phyloP scores from a whole-genome alignment of 1,140 invertebrate species.

The Druon quercuslanigerum region DNA sequence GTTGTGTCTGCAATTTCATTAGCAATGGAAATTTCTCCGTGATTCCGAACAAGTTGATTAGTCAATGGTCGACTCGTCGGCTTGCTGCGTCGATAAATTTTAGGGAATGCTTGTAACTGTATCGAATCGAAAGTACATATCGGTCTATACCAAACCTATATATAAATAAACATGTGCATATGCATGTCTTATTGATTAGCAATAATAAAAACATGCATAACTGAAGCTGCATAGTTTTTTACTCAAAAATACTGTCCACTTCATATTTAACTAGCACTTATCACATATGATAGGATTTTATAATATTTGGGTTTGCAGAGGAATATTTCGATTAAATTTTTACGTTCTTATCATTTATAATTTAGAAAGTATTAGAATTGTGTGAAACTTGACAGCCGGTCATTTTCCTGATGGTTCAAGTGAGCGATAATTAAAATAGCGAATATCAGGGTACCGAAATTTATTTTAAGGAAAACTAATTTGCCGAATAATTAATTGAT shows the following conservation, averaged over 20 bases:
- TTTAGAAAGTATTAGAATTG: no score
- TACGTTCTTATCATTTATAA: no score
- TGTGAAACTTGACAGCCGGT: no score
- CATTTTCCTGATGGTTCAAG: no score
- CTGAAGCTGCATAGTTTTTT: conserved; percentile 6
- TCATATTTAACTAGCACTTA: no score
- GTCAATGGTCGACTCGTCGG: conserved; percentile 18
- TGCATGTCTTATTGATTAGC: conserved; percentile 10
- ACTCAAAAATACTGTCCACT: background rate
- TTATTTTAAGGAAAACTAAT: no score
- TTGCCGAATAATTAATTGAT: no score
- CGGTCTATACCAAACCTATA: background rate
- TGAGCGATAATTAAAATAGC: no score
- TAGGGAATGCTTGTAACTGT: conserved; percentile 17
- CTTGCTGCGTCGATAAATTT: conserved; percentile 24
- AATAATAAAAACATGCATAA: conserved; percentile 5
- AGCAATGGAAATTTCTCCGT: conserved; percentile 66
- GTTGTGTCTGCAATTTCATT: conserved; percentile 59
- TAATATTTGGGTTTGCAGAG: no score
- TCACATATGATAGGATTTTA: no score
- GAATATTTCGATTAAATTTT: no score
- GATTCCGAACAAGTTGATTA: conserved; percentile 47
- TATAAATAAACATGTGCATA: background rate
- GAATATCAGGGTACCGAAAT: no score
- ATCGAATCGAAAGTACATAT: conserved; percentile 8